Base-by-base conservation (phyloP, 2,113 vertebrate genomes). In the Lepidiolamprologus cunningtoni region DNA sequence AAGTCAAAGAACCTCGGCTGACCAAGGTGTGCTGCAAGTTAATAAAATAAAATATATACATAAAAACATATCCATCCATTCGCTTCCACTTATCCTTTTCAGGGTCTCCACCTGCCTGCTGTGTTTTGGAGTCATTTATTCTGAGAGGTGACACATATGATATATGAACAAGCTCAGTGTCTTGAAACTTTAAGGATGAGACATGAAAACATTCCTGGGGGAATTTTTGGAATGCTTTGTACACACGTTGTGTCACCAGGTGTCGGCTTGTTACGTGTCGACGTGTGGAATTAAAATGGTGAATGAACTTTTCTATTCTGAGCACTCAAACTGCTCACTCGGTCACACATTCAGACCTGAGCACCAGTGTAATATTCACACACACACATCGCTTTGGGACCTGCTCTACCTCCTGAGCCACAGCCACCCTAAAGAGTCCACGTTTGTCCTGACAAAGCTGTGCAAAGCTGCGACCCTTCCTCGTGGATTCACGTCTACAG, bases 401-500 rank as follows among this genome's bases (percentile, higher is more conserved):
- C 68, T 5, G 2, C 68, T 26, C 37, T 16, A 45, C 21, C 37
- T 17, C 13, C 68, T 26, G 68, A 73, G 13, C 8, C 8, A 42
- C 68, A 45, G 13, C 63, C 63, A 68, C 19, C 35, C 63, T 21
- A 14, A 40, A 42, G 37, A 42, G 37, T 16, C 37, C 1, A 23
- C 13, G n/a, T 26, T 47, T 47, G 21, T 47, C 40, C 21, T 47
- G 21, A 45, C 40, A 73, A 17, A 19, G 61, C 61, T n/a, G 1
- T n/a, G 31, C 3, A 35, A 9, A 11, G 42, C 71, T 47, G 71
- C 6, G 4, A 28, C 23, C 37, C 0, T 23, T 42, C n/a, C n/a
- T 14, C 0, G 35, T 42, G 37, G 37, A 1, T 45, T 5, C 1
- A 47, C 0, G 23, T 47, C 40, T 17, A 11, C 23, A 50, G 9